Conservation (phyloP, 1,140 invertebrate genomes). For the Lineus longissimus region DNA sequence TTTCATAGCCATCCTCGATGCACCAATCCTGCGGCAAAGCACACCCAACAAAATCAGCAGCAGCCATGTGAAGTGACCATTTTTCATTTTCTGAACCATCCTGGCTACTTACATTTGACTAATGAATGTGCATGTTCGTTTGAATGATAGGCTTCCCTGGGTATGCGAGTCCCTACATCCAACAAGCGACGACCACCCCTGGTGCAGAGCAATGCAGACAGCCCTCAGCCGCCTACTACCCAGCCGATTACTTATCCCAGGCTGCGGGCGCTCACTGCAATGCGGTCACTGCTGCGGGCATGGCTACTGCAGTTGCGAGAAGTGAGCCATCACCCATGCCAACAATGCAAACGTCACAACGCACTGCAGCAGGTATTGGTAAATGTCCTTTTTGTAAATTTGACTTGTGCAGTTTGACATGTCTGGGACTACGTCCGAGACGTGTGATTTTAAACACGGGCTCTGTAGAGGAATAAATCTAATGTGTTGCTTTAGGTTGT, state of each 20-base stretch:
- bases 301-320: constrained; percentile 78
- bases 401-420: too few species aligned
- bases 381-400: too few species aligned
- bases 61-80: too few species aligned
- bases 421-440: too few species aligned
- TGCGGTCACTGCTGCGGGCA: constrained; percentile 37
- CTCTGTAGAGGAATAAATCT: too few species aligned
- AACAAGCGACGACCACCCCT: constrained; percentile 53
- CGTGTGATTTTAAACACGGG: too few species aligned
- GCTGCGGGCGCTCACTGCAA: constrained; percentile 42
- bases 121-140: constrained; percentile 4
- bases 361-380: not conserved
- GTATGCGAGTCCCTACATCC: constrained; percentile 44
- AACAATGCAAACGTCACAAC: constrained; percentile 80
- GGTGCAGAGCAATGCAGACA: constrained; percentile 2
- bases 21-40: too few species aligned
- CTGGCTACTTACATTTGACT: too few species aligned
- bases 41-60: too few species aligned
- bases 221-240: constrained; percentile 58
- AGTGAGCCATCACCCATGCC: constrained; percentile 84
- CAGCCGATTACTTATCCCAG: constrained; percentile 49
- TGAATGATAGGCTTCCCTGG: constrained; percentile 14
- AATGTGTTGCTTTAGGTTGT: too few species aligned
- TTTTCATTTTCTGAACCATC: too few species aligned
- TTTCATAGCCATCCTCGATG: too few species aligned